Conservation (phyloP, 2,888 invertebrate genomes). For the Agrochola macilenta region DNA sequence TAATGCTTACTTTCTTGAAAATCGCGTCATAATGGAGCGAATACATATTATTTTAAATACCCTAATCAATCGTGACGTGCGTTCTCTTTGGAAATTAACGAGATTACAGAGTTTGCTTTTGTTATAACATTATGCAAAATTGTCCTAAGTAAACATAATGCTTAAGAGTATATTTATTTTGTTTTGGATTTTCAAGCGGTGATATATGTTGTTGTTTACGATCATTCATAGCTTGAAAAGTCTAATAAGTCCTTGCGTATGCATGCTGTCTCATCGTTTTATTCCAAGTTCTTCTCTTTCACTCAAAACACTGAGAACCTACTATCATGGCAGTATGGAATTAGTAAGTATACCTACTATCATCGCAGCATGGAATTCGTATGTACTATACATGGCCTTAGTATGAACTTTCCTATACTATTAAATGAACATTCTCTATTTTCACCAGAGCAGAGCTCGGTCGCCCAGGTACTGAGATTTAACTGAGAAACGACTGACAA, state of each 20-base stretch:
- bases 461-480: too few species aligned
- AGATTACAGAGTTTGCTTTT: constrained; percentile 53
- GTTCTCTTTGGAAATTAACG: constrained; percentile 56
- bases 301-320: too few species aligned
- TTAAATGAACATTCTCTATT: too few species aligned
- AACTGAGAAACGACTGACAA: not conserved
- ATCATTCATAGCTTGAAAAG: not conserved
- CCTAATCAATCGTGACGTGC: constrained; percentile 63
- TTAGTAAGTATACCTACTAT: too few species aligned
- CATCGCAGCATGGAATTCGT: too few species aligned
- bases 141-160: constrained; percentile 25
- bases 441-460: too few species aligned
- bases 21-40: constrained; percentile 27
- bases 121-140: constrained; percentile 48
- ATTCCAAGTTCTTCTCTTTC: too few species aligned
- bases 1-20: constrained; percentile 40
- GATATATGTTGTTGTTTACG: constrained; percentile 19
- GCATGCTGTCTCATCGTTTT: not conserved
- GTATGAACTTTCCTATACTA: too few species aligned
- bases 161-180: constrained; percentile 33
- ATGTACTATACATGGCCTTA: too few species aligned
- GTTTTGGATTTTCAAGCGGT: constrained; percentile 17
- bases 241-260: not conserved
- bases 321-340: too few species aligned
- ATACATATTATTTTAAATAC: constrained; percentile 55